Base-by-base conservation (phyloP, 2,797 vertebrate species). In the Mionectes olivaceus region DNA sequence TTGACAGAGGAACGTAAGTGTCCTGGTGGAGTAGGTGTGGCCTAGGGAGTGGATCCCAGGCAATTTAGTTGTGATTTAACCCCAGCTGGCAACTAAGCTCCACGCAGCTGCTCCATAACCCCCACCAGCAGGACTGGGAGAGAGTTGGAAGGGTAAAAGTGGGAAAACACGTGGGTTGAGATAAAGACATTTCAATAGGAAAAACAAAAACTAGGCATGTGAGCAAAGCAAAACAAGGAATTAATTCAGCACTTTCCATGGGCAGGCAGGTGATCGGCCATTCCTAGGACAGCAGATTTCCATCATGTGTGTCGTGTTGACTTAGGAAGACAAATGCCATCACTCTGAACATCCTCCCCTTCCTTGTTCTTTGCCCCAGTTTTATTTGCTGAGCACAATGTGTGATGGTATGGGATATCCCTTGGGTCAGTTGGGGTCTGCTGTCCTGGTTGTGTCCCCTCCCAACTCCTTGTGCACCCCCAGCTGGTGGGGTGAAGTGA, bases 181-280 rank as follows among this genome's bases (percentile, higher is more conserved):
- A n/a, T n/a, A n/a, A 47, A 13, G 18, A 5, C 9, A 32, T 24
- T 53, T 47, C 53, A 47, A 43, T 9, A n/a, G 19, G 35, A 23
- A 67, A 69, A 37, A 19, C 33, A 73, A 73, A 78, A 67, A 9
- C 60, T 41, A 25, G 28, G 8, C 23, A 18, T 2, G 12, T 35
- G 33, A 75, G 10, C 41, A 46, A 33, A 69, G 9, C 69, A 53
- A 68, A 64, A 16, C 46, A n/a, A 57, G 46, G 25, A 79, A 46
- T 60, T 73, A 0, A 43, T 73, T 67, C 60, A 53, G 13, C 16
- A 28, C 0, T 55, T 73, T 19, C 32, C 2, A 0, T 24, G 52
- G 59, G 10, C 33, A 49, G 41, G 33, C 39, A 65, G 9, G 13
- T 47, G 22, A 32, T 79, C 30, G 71, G 18, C 44, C 24, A 35